Evolutionary conservation across 2,888 invertebrate species (phyloP).

Genomic region (Hypomecis atomaria): DNA sequence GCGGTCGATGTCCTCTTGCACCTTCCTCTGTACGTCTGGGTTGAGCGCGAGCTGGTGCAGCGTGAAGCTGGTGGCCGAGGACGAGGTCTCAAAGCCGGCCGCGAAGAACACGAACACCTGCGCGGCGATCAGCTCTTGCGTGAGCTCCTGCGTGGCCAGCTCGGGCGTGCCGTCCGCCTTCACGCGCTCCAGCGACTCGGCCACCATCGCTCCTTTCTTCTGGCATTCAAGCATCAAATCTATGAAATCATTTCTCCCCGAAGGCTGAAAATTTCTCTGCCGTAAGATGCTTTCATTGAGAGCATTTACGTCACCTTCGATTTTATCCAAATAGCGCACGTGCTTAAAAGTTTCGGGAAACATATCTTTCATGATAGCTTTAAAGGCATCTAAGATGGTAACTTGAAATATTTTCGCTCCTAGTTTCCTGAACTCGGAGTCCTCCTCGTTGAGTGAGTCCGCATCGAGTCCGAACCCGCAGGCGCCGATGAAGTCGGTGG

Average conservation of each 20-base stretch:
- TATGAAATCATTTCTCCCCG: slow-evolving; percentile 62
- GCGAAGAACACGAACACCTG: slow-evolving; percentile 70
- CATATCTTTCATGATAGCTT: slow-evolving; percentile 51
- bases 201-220: slow-evolving; percentile 51
- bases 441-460: slow-evolving; percentile 61
- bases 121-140: slow-evolving; percentile 57
- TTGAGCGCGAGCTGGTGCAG: slow-evolving; percentile 66
- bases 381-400: slow-evolving; percentile 44
- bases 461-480: slow-evolving; percentile 68
- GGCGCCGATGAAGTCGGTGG: slow-evolving; percentile 70
- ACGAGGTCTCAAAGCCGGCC: slow-evolving; percentile 80
- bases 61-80: slow-evolving; percentile 69
- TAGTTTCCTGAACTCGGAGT: slow-evolving; percentile 61
- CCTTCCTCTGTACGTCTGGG: slow-evolving; percentile 58
- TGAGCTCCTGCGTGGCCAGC: slow-evolving; percentile 38
- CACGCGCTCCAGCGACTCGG: slow-evolving; percentile 53
- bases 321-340: slow-evolving; percentile 30
- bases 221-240: slow-evolving; percentile 60
- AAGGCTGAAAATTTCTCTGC: slow-evolving; percentile 56
- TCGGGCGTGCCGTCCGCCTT: slow-evolving; percentile 55
- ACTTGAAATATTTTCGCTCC: slow-evolving; percentile 55
- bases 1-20: slow-evolving; percentile 61
- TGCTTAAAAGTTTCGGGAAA: slow-evolving; percentile 58
- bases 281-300: slow-evolving; percentile 53
- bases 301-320: slow-evolving; percentile 51